phyloP scores from a whole-genome alignment of 2,797 vertebrate species.

The Tragopan temminckii region DNA sequence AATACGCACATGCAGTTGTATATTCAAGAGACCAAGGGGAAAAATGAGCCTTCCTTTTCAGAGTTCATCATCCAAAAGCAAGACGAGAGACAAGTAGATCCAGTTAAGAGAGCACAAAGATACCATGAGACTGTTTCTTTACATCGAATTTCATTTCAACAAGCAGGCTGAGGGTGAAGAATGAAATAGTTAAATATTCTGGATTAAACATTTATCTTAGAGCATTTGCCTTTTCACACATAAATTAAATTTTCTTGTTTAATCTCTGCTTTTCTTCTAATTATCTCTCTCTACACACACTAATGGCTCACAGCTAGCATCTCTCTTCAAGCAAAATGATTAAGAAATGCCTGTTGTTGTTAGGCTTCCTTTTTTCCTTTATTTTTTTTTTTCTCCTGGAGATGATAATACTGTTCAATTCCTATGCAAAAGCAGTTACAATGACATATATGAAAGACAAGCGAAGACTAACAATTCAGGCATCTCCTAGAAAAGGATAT shows the following conservation, averaged over 20 bases:
- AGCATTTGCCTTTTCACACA: slow-evolving; percentile 44
- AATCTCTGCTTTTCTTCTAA: slow-evolving; percentile 73
- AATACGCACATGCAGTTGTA: background rate
- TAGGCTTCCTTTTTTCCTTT: background rate
- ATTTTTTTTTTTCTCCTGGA: background rate
- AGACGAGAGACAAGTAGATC: background rate
- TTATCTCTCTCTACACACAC: slow-evolving; percentile 64
- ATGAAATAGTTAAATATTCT: slow-evolving; percentile 48
- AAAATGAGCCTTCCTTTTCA: background rate
- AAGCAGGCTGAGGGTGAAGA: background rate
- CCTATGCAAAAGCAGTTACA: background rate
- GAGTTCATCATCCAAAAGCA: background rate
- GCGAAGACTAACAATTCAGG: background rate
- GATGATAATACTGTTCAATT: background rate
- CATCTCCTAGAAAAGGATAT: background rate
- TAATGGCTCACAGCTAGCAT: slow-evolving; percentile 60
- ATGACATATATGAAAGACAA: background rate
- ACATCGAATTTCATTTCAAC: background rate
- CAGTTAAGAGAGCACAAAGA: background rate
- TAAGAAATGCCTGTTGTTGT: slow-evolving; percentile 51
- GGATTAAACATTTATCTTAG: slow-evolving; percentile 32
- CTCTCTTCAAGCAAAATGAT: slow-evolving; percentile 64
- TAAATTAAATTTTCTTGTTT: slow-evolving; percentile 73
- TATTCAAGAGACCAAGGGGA: accelerated
- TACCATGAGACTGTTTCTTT: background rate